phyloP scores from a whole-genome alignment of 92 coral and sea anemone species.

The Plumapathes pennacea region DNA sequence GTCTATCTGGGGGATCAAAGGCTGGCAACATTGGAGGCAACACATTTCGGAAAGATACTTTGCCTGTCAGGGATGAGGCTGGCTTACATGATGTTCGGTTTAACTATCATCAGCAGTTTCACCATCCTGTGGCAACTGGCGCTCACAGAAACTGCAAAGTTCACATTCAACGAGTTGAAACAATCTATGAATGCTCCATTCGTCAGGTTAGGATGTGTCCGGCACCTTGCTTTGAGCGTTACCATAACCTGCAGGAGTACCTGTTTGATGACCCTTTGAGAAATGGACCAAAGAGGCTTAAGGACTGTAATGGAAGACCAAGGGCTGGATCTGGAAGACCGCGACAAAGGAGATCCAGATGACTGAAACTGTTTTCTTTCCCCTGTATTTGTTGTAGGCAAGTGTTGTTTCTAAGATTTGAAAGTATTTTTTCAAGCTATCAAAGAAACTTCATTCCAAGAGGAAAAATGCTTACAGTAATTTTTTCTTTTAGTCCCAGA shows the following conservation, averaged over 20 bases:
- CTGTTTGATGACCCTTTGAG: conserved; percentile 43
- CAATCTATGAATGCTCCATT: conserved; percentile 25
- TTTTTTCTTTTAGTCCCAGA: conserved; percentile 11
- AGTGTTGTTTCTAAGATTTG: no score
- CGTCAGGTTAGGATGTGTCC: conserved; percentile 41
- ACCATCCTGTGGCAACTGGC: conserved; percentile 30
- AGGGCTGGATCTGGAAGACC: conserved; percentile 62
- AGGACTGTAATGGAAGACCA: conserved; percentile 42
- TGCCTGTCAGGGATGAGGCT: no score
- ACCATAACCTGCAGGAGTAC: conserved; percentile 32
- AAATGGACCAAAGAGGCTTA: conserved; percentile 33
- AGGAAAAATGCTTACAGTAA: no score
- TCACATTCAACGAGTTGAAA: conserved; percentile 40
- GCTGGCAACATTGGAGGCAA: conserved; percentile 4
- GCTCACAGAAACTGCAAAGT: conserved; percentile 36
- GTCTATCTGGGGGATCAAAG: conserved; percentile 31
- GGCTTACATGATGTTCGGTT: conserved; percentile 10
- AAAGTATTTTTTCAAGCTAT: no score
- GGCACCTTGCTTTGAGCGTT: conserved; percentile 39
- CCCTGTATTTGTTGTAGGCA: background rate
- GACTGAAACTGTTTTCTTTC: conserved; percentile 2
- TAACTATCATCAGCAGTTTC: conserved; percentile 15
- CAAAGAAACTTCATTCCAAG: no score
- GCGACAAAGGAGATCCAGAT: conserved; percentile 47
- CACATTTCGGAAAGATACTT: conserved; percentile 2